Base-by-base conservation (phyloP, 2,797 vertebrate genomes). In the Epinephelus malabaricus region DNA sequence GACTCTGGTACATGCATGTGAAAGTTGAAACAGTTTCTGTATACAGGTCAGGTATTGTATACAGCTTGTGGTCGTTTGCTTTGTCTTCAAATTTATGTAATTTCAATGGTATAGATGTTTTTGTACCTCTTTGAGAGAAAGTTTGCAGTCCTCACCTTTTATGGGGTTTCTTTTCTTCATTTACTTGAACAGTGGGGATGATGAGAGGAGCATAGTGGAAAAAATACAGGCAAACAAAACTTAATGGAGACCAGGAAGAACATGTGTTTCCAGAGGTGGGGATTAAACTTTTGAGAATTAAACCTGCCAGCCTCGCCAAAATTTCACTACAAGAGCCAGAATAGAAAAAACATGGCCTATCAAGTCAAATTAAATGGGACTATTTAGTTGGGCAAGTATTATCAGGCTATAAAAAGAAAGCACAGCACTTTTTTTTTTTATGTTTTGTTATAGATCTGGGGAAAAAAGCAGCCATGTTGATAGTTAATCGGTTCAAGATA, bases 231-330 rank as follows among this genome's bases (percentile, higher is more conserved):
- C 82, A 91, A 90, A 88, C 84, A 90, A 89, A 88, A 46, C 40
- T 60, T 89, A 84, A 87, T 91, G 27, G 54, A 83, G 81, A 91
- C 73, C 85, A 91, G 85, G 76, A 69, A 84, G 69, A 82, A 73
- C 79, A 82, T 76, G 74, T 88, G 86, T 88, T 91, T 86, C 71
- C 78, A 82, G 55, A 86, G 65, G 76, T 76, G 43, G 70, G 69
- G 80, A 90, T 87, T 85, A 85, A 82, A 75, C 67, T 51, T 63
- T 19, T 78, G 61, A 65, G 50, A 79, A 73, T 49, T 25, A 76
- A 83, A 83, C 70, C 54, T 61, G n/a, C 58, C 6, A 68, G 17
- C 17, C 11, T 1, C 40, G 82, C 60, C 60, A 74, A 60, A 62
- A 58, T 17, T 59, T 79, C 12, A 45, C 27, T 55, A 19, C 2